These are phyloP conservation scores for Ptyas mucosa DNA, from an alignment of 2,113 vertebrate species.

Conservation along the genomic window DNA sequence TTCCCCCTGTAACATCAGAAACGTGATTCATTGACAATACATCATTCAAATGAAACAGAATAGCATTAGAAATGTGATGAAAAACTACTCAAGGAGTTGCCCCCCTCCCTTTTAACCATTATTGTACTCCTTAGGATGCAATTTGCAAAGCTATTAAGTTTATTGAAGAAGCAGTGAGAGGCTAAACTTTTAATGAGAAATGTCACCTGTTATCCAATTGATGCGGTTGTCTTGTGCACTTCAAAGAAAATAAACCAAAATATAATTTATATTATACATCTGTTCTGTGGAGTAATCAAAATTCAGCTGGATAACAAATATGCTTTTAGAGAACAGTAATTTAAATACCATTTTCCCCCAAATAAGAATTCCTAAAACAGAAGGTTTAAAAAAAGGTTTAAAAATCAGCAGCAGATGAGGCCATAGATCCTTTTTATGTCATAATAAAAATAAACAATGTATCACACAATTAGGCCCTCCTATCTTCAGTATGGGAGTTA, in stretches of 20 bases:
- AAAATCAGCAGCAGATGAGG: slow-evolving; percentile 8
- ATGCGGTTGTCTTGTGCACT: slow-evolving; percentile 14
- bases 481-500: not conserved
- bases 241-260: slow-evolving; percentile 25
- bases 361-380: not conserved
- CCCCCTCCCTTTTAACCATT: not conserved
- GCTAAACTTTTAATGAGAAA: not conserved
- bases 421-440: slow-evolving; percentile 9
- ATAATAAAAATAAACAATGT: not conserved
- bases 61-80: not conserved
- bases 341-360: not conserved
- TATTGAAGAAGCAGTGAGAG: slow-evolving; percentile 24
- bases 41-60: not conserved
- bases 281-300: not conserved
- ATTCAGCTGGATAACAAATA: not conserved
- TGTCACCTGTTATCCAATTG: slow-evolving; percentile 1
- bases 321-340: not conserved
- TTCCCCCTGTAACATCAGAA: not conserved
- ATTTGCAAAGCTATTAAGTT: slow-evolving; percentile 27
- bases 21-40: not conserved
- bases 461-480: not conserved
- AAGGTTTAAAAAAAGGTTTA: not conserved
- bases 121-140: not conserved
- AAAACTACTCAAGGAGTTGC: not conserved
- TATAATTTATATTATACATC: not conserved